A percentile compares a stretch with the other conserved stretches of the same genome.
phyloP scores from a whole-genome alignment of 2,113 vertebrate species.

The Puntigrus tetrazona region DNA sequence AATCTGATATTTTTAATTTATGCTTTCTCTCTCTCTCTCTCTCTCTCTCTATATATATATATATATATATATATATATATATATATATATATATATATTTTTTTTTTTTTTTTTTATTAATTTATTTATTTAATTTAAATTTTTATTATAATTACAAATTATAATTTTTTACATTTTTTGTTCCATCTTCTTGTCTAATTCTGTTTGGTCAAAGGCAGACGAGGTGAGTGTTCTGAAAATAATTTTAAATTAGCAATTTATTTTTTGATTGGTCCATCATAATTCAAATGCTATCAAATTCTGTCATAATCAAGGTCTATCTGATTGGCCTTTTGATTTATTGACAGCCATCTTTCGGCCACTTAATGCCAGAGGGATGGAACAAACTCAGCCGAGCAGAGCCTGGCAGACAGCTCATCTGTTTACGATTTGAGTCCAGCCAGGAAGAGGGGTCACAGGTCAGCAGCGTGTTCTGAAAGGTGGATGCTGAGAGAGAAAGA shows the following conservation, averaged over 20 bases:
- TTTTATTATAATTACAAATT: too few relatives aligned
- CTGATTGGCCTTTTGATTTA: constrained; percentile 42
- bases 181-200: too few relatives aligned
- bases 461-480: constrained; percentile 47
- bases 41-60: too few relatives aligned
- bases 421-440: constrained; percentile 53
- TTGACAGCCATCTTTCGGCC: constrained; percentile 6
- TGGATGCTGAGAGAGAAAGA: constrained; percentile 23
- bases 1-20: background rate
- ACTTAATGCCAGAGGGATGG: constrained; percentile 26
- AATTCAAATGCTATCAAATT: too few relatives aligned
- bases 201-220: background rate
- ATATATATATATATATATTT: too few relatives aligned
- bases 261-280: background rate
- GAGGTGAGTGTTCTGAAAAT: background rate
- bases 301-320: background rate
- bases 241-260: background rate
- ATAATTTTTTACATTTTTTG: too few relatives aligned
- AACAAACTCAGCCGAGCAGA: constrained; percentile 18
- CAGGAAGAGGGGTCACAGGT: constrained; percentile 52
- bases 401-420: constrained; percentile 44
- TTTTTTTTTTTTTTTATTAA: too few relatives aligned
- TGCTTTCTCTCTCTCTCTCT: too few relatives aligned
- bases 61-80: background rate
- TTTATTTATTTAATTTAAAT: too few relatives aligned